These are phyloP conservation scores for Cetonia aurata DNA, from an alignment of 2,888 invertebrate genomes.

Conservation along the genomic window DNA sequence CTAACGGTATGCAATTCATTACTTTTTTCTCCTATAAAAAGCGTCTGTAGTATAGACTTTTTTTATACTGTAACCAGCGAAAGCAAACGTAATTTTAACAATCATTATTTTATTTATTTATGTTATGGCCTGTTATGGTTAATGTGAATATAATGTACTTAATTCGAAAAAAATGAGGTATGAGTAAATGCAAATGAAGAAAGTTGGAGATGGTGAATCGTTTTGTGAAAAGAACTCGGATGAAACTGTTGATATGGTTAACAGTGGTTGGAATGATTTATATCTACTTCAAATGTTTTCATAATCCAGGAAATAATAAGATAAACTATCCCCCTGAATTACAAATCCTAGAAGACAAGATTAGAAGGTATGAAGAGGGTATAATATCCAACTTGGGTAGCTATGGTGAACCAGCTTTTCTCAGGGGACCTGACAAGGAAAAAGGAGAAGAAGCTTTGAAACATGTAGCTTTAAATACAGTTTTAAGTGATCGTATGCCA, in stretches of 20 bases:
- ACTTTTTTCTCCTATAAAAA: no score
- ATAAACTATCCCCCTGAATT: conserved; percentile 17
- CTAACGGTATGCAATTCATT: no score
- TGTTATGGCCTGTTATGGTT: no score
- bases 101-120: no score
- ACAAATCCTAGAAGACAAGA: conserved; percentile 33
- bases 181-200: no score
- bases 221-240: conserved; percentile 22
- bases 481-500: conserved; percentile 89
- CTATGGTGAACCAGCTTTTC: conserved; percentile 75
- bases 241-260: conserved; percentile 6
- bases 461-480: conserved; percentile 88
- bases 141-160: no score
- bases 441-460: conserved; percentile 80
- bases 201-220: conserved; percentile 8
- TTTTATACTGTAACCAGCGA: no score
- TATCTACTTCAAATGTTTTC: conserved; percentile 12
- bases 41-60: no score
- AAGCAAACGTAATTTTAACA: no score
- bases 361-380: conserved; percentile 69
- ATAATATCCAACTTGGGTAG: conserved; percentile 81
- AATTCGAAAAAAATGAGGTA: no score
- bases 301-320: neutral
- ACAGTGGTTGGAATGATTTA: neutral
- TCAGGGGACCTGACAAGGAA: conserved; percentile 76